A percentile compares a stretch with the other conserved stretches of the same genome.
phyloP scores from a whole-genome alignment of 1,140 invertebrate genomes.

The Oscheius sp. region DNA sequence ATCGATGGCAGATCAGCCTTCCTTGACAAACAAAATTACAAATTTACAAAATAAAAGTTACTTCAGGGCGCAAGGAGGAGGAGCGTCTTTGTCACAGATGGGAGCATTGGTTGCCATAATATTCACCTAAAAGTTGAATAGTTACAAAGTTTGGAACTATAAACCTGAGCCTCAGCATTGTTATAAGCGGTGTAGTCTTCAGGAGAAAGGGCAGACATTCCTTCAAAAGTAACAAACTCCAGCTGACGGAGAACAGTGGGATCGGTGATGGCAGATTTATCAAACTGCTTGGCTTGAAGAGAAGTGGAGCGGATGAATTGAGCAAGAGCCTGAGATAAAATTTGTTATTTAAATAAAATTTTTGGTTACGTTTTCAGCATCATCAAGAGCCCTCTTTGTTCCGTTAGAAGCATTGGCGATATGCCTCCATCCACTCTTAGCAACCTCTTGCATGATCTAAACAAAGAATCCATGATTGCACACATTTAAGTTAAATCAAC shows the following conservation, averaged over 20 bases:
- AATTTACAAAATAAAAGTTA: background rate
- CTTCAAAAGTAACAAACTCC: constrained; percentile 39
- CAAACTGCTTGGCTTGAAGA: constrained; percentile 43
- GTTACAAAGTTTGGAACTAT: background rate
- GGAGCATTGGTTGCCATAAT: constrained; percentile 12
- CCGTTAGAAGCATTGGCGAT: constrained; percentile 36
- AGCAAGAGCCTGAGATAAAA: constrained; percentile 24
- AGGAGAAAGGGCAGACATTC: constrained; percentile 39
- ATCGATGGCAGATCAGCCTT: constrained; percentile 29
- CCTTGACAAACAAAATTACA: constrained; percentile 5
- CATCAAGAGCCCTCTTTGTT: constrained; percentile 30
- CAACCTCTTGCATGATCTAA: constrained; percentile 32
- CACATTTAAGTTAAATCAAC: constrained; percentile 5
- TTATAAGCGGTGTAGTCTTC: constrained; percentile 27
- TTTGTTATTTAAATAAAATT: constrained; percentile 16
- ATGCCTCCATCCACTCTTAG: constrained; percentile 39
- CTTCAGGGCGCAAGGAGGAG: constrained; percentile 40
- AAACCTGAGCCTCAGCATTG: constrained; percentile 17
- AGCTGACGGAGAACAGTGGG: constrained; percentile 29
- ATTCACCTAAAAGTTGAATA: constrained; percentile 32
- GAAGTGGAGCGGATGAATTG: constrained; percentile 38
- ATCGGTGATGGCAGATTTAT: constrained; percentile 28
- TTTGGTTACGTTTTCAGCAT: constrained; percentile 39
- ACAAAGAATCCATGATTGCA: background rate
- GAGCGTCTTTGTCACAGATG: constrained; percentile 38